Evolutionary conservation across 2,888 invertebrate genomes (phyloP), one percentile per base, ranked within the genome.

Genomic region (Morinoia aosen): DNA sequence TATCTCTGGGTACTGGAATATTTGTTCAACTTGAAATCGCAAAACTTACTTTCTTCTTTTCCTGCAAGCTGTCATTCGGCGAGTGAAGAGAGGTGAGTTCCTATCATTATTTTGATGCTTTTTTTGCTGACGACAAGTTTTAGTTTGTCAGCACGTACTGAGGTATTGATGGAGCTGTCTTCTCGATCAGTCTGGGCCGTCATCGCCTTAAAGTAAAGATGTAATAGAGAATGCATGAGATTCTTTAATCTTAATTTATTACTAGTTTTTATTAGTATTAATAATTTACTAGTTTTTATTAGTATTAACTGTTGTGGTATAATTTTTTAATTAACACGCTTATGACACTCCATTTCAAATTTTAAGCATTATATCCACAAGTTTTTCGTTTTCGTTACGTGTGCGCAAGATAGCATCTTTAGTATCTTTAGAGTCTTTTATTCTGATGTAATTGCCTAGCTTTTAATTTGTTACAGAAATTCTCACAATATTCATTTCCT

Each of bases 51-150:
- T 93, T 93, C 57, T 93, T 57, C 48, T 93, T 33, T 93, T 57
- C 57, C 40, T 90, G 48, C 93, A 93, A 93, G 93, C 93, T 57
- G 93, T 93, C 93, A 93, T 93, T 57, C 93, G 93, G 11, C 57
- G 93, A 57, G 93, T 93, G 93, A 93, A 93, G 48, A 93, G 58
- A 93, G 93, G 93, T 93, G 58, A 93, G 93, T 90, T 40, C 33
- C 12, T 16, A 90, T 40, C 12, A 48, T 90, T 40, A 25, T 90
- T 48, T 76, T 33, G 33, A 16, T 76, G 8, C 2, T 76, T 33
- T 64, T 64, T 76, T 10, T 76, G 25, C 33, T 33, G 33, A 76
- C 76, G 33, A 33, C 76, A 76, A 33, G 8, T 76, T 76, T 76
- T 33, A 10, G 76, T 76, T 76, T 10, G 33, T 76, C 76, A 76